Percentiles rank a stretch among this genome's conserved stretches.
These are phyloP conservation scores for Aleiodes sp. DNA, from an alignment of 1,140 invertebrate genomes.

Conservation along the genomic window DNA sequence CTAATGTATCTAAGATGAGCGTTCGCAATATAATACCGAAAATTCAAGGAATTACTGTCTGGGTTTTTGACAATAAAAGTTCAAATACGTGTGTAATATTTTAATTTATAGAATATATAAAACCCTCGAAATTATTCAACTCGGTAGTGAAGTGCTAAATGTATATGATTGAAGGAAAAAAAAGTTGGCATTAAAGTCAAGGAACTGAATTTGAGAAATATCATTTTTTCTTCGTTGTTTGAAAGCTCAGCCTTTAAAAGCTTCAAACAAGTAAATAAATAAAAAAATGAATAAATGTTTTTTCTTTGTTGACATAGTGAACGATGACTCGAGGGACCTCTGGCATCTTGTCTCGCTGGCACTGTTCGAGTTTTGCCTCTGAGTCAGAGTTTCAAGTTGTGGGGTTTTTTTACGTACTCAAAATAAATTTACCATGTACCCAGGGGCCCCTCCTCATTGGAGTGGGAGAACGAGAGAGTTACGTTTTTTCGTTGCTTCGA, in stretches of 20 bases:
- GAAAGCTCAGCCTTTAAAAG: too few relatives aligned
- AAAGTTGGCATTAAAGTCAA: too few relatives aligned
- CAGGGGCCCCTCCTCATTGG: conserved; percentile 11
- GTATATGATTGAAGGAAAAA: too few relatives aligned
- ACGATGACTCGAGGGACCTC: background rate
- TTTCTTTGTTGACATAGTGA: background rate
- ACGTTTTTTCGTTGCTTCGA: background rate
- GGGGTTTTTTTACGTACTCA: conserved; percentile 41
- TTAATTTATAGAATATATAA: background rate
- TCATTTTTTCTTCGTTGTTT: background rate
- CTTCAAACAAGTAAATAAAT: background rate
- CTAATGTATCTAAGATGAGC: too few relatives aligned
- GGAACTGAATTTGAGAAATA: too few relatives aligned
- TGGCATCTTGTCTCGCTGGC: conserved; percentile 17
- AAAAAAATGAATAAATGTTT: background rate
- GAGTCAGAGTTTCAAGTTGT: conserved; percentile 36
- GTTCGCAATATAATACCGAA: too few relatives aligned
- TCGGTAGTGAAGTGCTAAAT: too few relatives aligned
- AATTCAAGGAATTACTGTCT: background rate
- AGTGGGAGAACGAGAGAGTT: conserved; percentile 23
- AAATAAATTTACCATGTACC: conserved; percentile 46
- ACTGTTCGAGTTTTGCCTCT: conserved; percentile 25
- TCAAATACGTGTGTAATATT: background rate
- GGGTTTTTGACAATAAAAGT: conserved; percentile 5
- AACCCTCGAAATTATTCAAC: too few relatives aligned